Percentiles rank a stretch among this genome's conserved stretches.
These are phyloP conservation scores for Alsophila aescularia DNA, from an alignment of 2,888 invertebrate genomes.

Conservation along the genomic window DNA sequence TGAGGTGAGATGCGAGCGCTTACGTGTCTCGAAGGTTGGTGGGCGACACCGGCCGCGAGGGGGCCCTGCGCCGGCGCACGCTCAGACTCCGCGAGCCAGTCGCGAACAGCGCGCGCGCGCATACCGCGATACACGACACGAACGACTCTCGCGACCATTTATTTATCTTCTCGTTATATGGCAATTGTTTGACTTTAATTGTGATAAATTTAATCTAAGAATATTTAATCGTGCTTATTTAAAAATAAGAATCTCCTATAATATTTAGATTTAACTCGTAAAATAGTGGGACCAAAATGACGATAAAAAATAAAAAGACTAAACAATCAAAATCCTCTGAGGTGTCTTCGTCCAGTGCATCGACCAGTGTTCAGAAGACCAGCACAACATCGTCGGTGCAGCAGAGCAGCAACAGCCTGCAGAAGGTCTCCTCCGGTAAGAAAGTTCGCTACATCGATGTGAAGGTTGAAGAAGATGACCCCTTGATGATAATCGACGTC, in stretches of 20 bases:
- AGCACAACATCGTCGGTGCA: constrained; percentile 72
- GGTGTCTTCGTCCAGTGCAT: constrained; percentile 72
- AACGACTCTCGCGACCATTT: constrained; percentile 78
- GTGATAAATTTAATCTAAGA: constrained; percentile 60
- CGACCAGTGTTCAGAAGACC: constrained; percentile 77
- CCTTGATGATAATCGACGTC: constrained; percentile 81
- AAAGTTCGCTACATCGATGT: constrained; percentile 81
- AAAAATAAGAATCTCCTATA: constrained; percentile 66
- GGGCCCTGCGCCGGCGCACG: constrained; percentile 55
- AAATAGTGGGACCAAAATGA: constrained; percentile 77
- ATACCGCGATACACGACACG: constrained; percentile 71
- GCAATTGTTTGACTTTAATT: constrained; percentile 70
- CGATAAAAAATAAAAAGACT: constrained; percentile 84
- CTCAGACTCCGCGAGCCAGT: constrained; percentile 77
- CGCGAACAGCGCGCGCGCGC: constrained; percentile 77
- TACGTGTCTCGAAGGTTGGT: constrained; percentile 74
- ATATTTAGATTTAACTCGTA: constrained; percentile 46
- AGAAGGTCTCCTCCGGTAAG: constrained; percentile 78
- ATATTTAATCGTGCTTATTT: constrained; percentile 68
- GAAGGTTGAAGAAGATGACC: constrained; percentile 82
- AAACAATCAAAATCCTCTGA: constrained; percentile 74
- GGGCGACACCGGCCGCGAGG: constrained; percentile 62
- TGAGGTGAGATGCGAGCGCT: constrained; percentile 71
- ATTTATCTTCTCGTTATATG: constrained; percentile 64
- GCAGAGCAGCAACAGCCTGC: constrained; percentile 71